Percentiles rank a stretch among this genome's conserved stretches.
phyloP scores from a whole-genome alignment of 1,140 invertebrate genomes.

The Onthophagus taurus region DNA sequence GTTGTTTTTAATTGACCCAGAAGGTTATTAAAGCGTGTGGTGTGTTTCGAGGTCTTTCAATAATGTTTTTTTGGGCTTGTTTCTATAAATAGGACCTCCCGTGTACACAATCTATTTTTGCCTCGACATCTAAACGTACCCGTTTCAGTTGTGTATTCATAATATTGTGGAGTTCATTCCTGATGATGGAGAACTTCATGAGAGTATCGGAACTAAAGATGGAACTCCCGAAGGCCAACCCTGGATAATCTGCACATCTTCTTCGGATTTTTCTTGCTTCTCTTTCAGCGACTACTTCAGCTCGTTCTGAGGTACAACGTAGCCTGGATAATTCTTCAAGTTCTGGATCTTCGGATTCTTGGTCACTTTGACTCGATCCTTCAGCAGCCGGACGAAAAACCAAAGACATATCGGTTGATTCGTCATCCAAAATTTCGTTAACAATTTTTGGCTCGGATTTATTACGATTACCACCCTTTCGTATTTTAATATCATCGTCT shows the following conservation, averaged over 20 bases:
- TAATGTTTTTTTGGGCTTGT: too few species aligned
- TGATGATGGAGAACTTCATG: slow-evolving; percentile 96
- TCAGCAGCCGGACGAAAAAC: slow-evolving; percentile 43
- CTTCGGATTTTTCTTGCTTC: slow-evolving; percentile 62
- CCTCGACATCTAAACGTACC: too few species aligned
- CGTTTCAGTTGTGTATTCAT: slow-evolving; percentile 91
- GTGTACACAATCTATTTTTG: too few species aligned
- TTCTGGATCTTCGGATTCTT: slow-evolving; percentile 54
- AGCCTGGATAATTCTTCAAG: slow-evolving; percentile 68
- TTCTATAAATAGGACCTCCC: too few species aligned
- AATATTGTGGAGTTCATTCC: slow-evolving; percentile 95
- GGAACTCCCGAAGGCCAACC: slow-evolving; percentile 79
- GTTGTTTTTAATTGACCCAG: too few species aligned
- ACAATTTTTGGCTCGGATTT: slow-evolving; percentile 7
- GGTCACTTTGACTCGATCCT: slow-evolving; percentile 42
- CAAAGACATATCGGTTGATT: slow-evolving; percentile 37
- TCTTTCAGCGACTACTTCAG: slow-evolving; percentile 76
- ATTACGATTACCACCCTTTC: slow-evolving; percentile 10
- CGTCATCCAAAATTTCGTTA: slow-evolving; percentile 22
- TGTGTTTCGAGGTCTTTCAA: too few species aligned
- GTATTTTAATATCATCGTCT: slow-evolving; percentile 25
- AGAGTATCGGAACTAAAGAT: slow-evolving; percentile 94
- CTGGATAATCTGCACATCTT: slow-evolving; percentile 84
- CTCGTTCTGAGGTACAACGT: slow-evolving; percentile 76
- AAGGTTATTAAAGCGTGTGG: too few species aligned